These are phyloP conservation scores for Mionectes olivaceus DNA, from an alignment of 2,797 vertebrate genomes.

Conservation along the genomic window DNA sequence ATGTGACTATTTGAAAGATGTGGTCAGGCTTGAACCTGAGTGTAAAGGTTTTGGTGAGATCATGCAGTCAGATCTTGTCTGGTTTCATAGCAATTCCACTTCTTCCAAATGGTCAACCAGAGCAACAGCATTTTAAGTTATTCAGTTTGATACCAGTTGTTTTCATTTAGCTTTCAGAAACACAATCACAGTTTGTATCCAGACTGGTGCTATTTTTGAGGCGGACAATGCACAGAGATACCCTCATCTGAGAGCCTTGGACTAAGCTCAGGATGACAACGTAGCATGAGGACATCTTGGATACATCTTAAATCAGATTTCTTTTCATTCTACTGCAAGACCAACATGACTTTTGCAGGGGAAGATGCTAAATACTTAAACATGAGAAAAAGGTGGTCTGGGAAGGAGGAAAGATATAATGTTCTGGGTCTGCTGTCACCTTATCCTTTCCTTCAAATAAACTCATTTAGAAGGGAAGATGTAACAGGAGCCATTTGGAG, in stretches of 20 bases:
- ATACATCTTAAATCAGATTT: background rate
- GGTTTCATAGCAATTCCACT: background rate
- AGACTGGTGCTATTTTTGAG: background rate
- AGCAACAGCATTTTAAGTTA: constrained; percentile 13
- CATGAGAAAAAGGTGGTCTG: background rate
- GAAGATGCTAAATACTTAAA: background rate
- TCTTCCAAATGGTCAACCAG: background rate
- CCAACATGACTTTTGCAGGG: background rate
- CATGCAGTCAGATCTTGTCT: background rate
- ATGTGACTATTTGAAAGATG: background rate
- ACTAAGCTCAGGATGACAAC: background rate
- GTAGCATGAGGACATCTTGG: background rate
- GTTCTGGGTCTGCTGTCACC: background rate
- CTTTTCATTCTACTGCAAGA: background rate
- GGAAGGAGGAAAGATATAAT: background rate
- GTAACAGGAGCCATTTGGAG: background rate
- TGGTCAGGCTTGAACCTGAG: background rate
- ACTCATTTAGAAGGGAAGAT: background rate
- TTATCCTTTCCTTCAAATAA: background rate
- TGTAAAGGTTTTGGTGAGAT: background rate
- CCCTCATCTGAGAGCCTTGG: background rate
- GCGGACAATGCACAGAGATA: background rate
- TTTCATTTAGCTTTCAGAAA: background rate
- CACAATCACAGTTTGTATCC: background rate
- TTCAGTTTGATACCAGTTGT: background rate